These are phyloP conservation scores for Chloroceryle aenea DNA, from an alignment of 2,113 vertebrate genomes.

Conservation along the genomic window DNA sequence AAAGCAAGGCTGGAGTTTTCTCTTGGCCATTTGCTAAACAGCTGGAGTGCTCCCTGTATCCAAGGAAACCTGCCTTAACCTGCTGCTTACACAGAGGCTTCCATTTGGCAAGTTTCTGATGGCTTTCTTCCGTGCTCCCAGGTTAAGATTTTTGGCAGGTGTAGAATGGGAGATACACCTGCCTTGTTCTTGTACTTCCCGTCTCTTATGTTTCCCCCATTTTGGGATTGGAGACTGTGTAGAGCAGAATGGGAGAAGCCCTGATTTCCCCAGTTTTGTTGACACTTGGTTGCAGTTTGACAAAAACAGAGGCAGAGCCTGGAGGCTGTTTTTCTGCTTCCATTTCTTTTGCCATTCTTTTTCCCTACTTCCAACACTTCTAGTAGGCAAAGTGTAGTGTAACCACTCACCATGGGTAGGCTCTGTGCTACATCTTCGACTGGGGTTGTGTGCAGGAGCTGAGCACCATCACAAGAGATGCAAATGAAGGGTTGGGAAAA, in stretches of 20 bases:
- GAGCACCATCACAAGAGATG: background rate
- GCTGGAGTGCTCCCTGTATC: constrained; percentile 67
- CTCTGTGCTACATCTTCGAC: background rate
- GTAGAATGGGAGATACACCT: background rate
- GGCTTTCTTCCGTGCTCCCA: background rate
- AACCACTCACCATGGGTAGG: background rate
- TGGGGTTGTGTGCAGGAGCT: background rate
- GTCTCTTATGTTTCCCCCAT: background rate
- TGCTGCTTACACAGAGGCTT: constrained; percentile 14
- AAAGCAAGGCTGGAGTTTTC: constrained; percentile 43
- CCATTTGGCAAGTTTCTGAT: background rate
- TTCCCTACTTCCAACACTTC: background rate
- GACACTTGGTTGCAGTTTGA: background rate
- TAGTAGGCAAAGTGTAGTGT: constrained; percentile 1
- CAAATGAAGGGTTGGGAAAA: background rate
- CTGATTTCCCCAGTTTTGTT: background rate
- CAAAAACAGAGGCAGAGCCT: background rate
- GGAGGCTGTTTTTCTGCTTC: background rate
- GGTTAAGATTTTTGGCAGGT: background rate
- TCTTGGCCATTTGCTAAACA: constrained; percentile 56
- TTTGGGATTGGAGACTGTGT: background rate
- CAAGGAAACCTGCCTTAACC: constrained; percentile 66
- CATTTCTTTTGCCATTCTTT: constrained; percentile 15
- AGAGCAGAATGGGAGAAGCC: background rate
- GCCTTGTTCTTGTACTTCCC: background rate